These are phyloP conservation scores for Drosophila aldrichi DNA, from an alignment of 2,888 invertebrate species.

Conservation along the genomic window DNA sequence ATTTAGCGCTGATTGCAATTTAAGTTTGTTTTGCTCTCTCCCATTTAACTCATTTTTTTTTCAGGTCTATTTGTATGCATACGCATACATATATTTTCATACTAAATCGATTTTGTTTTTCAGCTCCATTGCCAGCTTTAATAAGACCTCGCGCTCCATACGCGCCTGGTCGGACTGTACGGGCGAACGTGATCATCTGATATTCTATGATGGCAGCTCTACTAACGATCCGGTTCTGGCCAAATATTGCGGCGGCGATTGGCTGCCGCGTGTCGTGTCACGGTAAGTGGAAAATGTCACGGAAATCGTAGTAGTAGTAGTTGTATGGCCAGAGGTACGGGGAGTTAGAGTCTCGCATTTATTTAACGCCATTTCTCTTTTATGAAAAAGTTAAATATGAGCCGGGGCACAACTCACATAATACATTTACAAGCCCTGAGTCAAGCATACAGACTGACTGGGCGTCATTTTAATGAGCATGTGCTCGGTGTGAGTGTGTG, in stretches of 20 bases:
- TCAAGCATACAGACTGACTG: conserved; percentile 49
- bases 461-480: conserved; percentile 78
- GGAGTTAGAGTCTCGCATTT: conserved; percentile 32
- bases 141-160: conserved; percentile 90
- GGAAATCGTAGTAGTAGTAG: background rate
- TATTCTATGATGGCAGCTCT: conserved; percentile 94
- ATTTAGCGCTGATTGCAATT: conserved; percentile 53
- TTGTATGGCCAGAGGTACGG: background rate
- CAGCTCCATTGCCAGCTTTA: conserved; percentile 87
- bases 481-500: conserved; percentile 13
- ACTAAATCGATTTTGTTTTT: conserved; percentile 1
- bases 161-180: conserved; percentile 94
- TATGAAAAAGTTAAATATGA: conserved; percentile 74
- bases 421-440: conserved; percentile 61
- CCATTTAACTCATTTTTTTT: background rate
- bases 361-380: conserved; percentile 74
- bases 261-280: conserved; percentile 92
- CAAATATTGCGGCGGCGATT: conserved; percentile 95
- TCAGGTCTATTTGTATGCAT: background rate
- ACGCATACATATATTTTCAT: background rate
- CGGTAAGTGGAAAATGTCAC: conserved; percentile 83
- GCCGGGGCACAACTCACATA: conserved; percentile 64
- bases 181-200: conserved; percentile 92
- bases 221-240: conserved; percentile 93
- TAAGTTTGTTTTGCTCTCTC: conserved; percentile 6